phyloP scores from a whole-genome alignment of 2,888 invertebrate species.

The Ephialtes manifestator region DNA sequence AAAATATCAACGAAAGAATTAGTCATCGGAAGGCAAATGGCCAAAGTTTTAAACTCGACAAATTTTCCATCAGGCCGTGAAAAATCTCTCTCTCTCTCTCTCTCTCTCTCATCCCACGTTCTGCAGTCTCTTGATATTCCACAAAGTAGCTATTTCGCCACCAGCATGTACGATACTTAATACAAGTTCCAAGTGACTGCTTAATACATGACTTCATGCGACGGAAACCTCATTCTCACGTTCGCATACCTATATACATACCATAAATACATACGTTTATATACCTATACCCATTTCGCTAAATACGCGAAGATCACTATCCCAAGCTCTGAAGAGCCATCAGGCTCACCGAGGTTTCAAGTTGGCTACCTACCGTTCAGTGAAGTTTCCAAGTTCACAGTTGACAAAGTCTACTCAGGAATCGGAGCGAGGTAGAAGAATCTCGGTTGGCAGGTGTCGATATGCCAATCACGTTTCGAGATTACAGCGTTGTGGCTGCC shows the following conservation, averaged over 20 bases:
- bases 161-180: conserved; percentile 31
- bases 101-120: background rate
- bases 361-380: conserved; percentile 61
- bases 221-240: conserved; percentile 8
- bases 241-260: background rate
- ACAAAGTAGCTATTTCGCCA: background rate
- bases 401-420: conserved; percentile 75
- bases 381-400: conserved; percentile 70
- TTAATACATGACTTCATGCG: conserved; percentile 22
- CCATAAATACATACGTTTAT: background rate
- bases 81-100: conserved; percentile 3
- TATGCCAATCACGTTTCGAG: conserved; percentile 79
- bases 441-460: conserved; percentile 78
- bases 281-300: conserved; percentile 33
- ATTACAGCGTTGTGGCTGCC: conserved; percentile 71
- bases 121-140: background rate
- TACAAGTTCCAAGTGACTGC: conserved; percentile 18
- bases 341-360: conserved; percentile 53
- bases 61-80: background rate
- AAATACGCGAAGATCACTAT: conserved; percentile 64
- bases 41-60: conserved; percentile 18
- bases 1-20: conserved; percentile 53
- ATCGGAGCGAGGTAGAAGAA: conserved; percentile 59
- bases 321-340: conserved; percentile 48
- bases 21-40: conserved; percentile 36